Percentiles rank a stretch among this genome's conserved stretches.
Evolutionary conservation across 2,888 invertebrate genomes (phyloP).

Genomic region (Agriotes lineatus): DNA sequence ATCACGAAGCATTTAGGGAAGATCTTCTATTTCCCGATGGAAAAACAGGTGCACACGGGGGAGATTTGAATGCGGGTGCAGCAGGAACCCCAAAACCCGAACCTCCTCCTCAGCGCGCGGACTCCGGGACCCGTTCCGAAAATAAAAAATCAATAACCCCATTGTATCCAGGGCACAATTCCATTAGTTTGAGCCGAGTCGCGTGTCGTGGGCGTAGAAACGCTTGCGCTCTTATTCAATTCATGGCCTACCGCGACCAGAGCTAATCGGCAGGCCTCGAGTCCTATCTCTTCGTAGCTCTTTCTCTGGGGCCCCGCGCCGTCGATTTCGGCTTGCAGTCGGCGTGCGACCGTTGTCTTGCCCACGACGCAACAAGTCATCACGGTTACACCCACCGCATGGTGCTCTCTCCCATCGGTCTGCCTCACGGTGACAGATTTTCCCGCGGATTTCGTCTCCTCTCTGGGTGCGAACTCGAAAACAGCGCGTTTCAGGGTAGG

Average conservation of each 20-base stretch:
- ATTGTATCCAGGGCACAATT: constrained; percentile 43
- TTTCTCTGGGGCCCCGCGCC: constrained; percentile 48
- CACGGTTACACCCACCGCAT: constrained; percentile 58
- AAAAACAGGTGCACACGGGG: too few species aligned
- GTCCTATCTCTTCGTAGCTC: constrained; percentile 53
- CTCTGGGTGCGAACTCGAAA: constrained; percentile 12
- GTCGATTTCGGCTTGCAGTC: constrained; percentile 54
- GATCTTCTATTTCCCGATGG: too few species aligned
- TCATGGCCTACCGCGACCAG: constrained; percentile 48
- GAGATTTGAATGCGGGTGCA: too few species aligned
- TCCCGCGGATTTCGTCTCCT: constrained; percentile 9
- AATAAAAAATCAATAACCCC: constrained; percentile 34
- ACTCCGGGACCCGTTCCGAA: neutral
- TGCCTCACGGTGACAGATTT: constrained; percentile 31
- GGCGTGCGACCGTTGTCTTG: constrained; percentile 61
- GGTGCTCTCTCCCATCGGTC: constrained; percentile 47
- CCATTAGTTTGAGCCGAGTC: constrained; percentile 50
- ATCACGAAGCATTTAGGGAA: too few species aligned
- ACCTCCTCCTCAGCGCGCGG: too few species aligned
- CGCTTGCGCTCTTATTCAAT: constrained; percentile 56
- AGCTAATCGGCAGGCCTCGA: constrained; percentile 54
- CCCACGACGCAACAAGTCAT: constrained; percentile 57
- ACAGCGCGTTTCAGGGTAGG: neutral
- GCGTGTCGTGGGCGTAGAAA: constrained; percentile 63
- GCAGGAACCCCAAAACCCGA: too few species aligned